Conservation (phyloP, 2,113 vertebrate species). For the Mesembrinibis cayennensis region DNA sequence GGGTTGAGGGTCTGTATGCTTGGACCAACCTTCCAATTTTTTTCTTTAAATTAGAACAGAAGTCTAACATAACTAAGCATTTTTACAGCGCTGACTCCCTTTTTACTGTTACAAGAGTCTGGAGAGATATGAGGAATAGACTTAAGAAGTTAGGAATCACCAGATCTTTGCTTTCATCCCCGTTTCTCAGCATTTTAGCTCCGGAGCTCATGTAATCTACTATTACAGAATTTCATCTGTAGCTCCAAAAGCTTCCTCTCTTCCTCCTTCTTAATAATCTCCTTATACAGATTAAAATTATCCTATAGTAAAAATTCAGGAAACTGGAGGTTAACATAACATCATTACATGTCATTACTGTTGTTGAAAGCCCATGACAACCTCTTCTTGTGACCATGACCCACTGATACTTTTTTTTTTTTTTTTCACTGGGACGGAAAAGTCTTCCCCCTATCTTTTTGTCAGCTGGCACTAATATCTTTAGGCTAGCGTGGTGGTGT, state of each 20-base stretch:
- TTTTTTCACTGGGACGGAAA: neutral
- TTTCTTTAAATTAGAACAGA: neutral
- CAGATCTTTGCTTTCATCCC: neutral
- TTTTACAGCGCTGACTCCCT: neutral
- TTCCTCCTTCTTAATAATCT: neutral
- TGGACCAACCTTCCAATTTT: neutral
- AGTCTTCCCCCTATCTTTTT: neutral
- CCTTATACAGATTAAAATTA: neutral
- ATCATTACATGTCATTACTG: neutral
- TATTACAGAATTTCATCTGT: neutral
- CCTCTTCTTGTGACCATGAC: rapidly evolving
- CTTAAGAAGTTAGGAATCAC: neutral
- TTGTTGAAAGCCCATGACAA: neutral
- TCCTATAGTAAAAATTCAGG: neutral
- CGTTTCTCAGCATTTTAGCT: neutral
- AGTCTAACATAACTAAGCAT: neutral
- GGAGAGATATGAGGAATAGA: neutral
- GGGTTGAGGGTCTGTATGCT: neutral
- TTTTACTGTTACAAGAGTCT: neutral
- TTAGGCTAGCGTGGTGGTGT: neutral
- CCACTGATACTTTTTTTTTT: neutral
- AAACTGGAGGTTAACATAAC: neutral
- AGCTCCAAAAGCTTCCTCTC: neutral
- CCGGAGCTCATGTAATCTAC: neutral
- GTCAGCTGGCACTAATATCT: neutral